phyloP scores from a whole-genome alignment of 1,140 invertebrate genomes.

The Helicoverpa armigera region DNA sequence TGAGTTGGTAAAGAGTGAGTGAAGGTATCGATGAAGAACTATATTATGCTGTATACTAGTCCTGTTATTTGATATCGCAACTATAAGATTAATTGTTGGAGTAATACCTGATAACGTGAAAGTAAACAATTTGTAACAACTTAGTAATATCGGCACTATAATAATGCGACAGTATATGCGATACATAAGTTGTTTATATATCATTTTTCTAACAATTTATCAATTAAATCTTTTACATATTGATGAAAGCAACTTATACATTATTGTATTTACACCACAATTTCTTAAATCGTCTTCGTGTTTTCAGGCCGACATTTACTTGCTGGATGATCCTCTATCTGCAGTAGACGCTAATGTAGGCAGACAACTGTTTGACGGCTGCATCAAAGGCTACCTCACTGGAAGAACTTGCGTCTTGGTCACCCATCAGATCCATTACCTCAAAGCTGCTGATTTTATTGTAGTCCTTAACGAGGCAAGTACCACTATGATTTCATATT shows the following conservation, averaged over 20 bases:
- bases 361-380: constrained; percentile 91
- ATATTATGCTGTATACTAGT: too few relatives aligned
- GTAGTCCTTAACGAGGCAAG: constrained; percentile 91
- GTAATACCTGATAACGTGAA: constrained; percentile 14
- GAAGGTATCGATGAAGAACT: too few relatives aligned
- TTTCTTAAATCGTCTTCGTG: background rate
- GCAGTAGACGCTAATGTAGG: constrained; percentile 94
- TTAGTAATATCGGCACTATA: background rate
- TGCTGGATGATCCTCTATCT: constrained; percentile 91
- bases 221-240: too few relatives aligned
- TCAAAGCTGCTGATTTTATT: constrained; percentile 91
- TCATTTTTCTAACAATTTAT: too few relatives aligned
- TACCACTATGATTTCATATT: background rate
- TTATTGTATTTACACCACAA: background rate
- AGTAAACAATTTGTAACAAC: background rate
- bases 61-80: background rate
- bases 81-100: background rate
- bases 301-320: constrained; percentile 87
- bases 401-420: constrained; percentile 92
- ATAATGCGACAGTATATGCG: too few relatives aligned
- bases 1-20: too few relatives aligned
- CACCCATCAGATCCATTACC: constrained; percentile 95
- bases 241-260: too few relatives aligned
- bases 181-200: too few relatives aligned
- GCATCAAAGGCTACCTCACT: constrained; percentile 89